Percentiles rank a stretch among this genome's conserved stretches.
phyloP scores from a whole-genome alignment of 1,140 invertebrate genomes.

The Coenobita brevimanus region DNA sequence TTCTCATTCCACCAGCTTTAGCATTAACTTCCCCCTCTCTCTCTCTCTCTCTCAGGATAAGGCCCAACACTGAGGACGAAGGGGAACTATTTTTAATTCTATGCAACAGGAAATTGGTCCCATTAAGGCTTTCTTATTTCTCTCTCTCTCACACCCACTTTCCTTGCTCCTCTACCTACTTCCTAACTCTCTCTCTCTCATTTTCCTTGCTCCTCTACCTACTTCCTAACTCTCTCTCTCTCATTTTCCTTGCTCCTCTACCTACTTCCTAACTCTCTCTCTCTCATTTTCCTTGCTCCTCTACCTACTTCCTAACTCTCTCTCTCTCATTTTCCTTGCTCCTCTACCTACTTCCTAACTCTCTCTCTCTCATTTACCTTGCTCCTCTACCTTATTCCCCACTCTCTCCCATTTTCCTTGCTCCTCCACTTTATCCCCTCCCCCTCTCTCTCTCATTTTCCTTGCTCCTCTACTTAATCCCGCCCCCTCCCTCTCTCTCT shows the following conservation, averaged over 20 bases:
- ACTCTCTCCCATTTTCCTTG: no score
- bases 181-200: no score
- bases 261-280: background rate
- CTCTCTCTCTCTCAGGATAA: background rate
- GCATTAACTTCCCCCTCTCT: background rate
- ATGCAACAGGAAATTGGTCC: slow-evolving; percentile 42
- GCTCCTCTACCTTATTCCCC: background rate
- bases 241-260: background rate
- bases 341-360: background rate
- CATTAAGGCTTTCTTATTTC: slow-evolving; percentile 1
- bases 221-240: background rate
- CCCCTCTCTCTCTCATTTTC: background rate
- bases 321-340: background rate
- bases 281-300: background rate
- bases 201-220: no score
- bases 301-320: background rate
- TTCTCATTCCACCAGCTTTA: no score
- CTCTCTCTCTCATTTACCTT: no score
- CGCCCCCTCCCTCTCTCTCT: background rate
- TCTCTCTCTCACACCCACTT: no score
- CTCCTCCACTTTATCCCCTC: no score
- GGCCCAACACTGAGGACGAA: no score
- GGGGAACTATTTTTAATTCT: slow-evolving; percentile 35
- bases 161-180: no score
- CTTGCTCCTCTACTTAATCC: background rate